A percentile compares a stretch with the other conserved stretches of the same genome.
phyloP scores from a whole-genome alignment of 1,140 invertebrate species.

The Drosophila willistoni region DNA sequence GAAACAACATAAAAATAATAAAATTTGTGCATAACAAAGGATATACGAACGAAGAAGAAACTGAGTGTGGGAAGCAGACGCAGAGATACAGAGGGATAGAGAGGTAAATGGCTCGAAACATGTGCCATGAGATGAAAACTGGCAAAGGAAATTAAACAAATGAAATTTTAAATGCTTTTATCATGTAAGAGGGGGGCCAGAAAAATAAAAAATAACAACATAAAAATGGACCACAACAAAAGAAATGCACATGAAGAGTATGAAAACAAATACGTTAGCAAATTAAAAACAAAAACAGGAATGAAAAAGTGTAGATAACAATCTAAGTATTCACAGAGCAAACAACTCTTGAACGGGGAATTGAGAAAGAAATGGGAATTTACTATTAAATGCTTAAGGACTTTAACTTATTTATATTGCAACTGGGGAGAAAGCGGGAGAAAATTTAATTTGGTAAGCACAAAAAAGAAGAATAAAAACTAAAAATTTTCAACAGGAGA shows the following conservation, averaged over 20 bases:
- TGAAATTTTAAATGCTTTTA: constrained; percentile 58
- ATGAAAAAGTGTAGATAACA: not conserved
- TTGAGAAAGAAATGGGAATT: not conserved
- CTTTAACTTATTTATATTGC: no score
- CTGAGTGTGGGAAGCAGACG: not conserved
- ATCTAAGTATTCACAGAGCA: not conserved
- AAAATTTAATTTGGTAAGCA: no score
- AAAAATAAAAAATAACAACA: not conserved
- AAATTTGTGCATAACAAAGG: constrained; percentile 24
- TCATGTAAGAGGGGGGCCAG: constrained; percentile 2
- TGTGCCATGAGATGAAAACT: constrained; percentile 35
- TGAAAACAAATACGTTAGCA: not conserved
- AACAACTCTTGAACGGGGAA: not conserved
- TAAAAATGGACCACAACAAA: constrained; percentile 31
- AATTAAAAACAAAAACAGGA: not conserved
- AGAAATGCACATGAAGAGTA: not conserved
- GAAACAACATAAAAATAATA: constrained; percentile 14
- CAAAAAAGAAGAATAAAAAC: no score
- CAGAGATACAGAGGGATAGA: not conserved
- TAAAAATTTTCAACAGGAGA: not conserved
- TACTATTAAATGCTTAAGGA: no score
- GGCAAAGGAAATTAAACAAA: constrained; percentile 52
- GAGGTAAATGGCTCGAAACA: constrained; percentile 29
- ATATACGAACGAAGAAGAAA: not conserved
- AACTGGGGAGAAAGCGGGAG: no score